Evolutionary conservation across 2,888 invertebrate species (phyloP).

Genomic region (Terebella lapidaria): DNA sequence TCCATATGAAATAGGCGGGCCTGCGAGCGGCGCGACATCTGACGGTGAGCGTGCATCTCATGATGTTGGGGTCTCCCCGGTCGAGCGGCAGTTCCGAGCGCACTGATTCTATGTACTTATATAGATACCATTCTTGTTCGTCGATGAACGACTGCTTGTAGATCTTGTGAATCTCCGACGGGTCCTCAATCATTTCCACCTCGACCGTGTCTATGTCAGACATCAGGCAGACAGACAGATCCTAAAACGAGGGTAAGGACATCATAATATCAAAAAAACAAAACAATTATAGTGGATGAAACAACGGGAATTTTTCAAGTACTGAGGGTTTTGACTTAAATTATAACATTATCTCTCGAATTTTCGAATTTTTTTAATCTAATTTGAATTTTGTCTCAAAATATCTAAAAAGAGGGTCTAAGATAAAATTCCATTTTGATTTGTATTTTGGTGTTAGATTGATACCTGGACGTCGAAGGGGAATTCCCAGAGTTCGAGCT

Average conservation of each 20-base stretch:
- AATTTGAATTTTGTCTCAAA: no score
- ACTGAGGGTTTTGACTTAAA: no score
- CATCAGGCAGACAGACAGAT: conserved; percentile 41
- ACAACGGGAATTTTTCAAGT: no score
- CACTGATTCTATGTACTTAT: conserved; percentile 45
- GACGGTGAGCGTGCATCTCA: conserved; percentile 45
- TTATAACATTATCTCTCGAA: no score
- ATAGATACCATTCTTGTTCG: conserved; percentile 43
- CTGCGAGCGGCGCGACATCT: conserved; percentile 49
- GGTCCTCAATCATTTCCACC: conserved; percentile 39
- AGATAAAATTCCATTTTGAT: no score
- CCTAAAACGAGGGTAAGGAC: conserved; percentile 25
- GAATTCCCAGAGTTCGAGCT: conserved; percentile 46
- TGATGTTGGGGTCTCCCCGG: conserved; percentile 39
- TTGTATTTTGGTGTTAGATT: no score
- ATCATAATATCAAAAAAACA: not conserved
- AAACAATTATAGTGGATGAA: not conserved
- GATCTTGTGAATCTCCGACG: conserved; percentile 40
- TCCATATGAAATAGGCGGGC: conserved; percentile 51
- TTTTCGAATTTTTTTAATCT: no score
- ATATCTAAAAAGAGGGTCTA: no score
- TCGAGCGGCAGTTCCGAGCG: conserved; percentile 44
- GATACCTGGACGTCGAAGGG: conserved; percentile 51
- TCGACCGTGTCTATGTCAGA: conserved; percentile 39
- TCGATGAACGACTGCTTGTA: conserved; percentile 46